Evolutionary conservation across 30 jellyfish, hydroid and myxozoan genomes (phyloP).

Genomic region (Hydractinia symbiolongicarpus): DNA sequence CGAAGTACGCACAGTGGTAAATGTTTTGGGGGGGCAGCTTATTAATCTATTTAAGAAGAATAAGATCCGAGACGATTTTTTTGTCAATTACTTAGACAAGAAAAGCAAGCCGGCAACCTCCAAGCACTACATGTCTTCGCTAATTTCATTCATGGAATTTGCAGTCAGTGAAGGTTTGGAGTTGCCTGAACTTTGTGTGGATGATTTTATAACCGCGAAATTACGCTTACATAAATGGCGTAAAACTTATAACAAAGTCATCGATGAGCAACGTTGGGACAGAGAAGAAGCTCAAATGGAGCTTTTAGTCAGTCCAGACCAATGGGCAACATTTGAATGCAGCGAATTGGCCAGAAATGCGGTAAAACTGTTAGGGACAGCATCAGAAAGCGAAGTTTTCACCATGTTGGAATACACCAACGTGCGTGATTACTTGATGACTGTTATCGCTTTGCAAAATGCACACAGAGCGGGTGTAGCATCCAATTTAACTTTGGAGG

Average conservation of each 20-base stretch:
- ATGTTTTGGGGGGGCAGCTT: background rate
- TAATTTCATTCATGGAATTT: background rate
- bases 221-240: background rate
- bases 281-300: background rate
- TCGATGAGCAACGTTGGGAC: background rate
- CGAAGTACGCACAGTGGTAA: conserved; percentile 11
- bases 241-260: background rate
- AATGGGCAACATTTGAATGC: background rate
- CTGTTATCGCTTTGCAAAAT: background rate
- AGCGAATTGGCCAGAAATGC: conserved; percentile 8
- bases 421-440: background rate
- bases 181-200: background rate
- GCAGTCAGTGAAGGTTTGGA: background rate
- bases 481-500: background rate
- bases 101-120: background rate
- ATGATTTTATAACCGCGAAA: background rate
- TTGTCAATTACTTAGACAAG: background rate
- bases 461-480: background rate
- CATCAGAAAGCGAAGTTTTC: background rate
- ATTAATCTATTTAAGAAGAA: background rate
- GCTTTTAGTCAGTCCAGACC: background rate
- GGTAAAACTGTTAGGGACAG: background rate
- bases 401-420: background rate
- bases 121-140: background rate
- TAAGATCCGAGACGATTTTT: background rate